Base-by-base conservation (phyloP, 2,797 vertebrate genomes). In the Chromis chromis region DNA sequence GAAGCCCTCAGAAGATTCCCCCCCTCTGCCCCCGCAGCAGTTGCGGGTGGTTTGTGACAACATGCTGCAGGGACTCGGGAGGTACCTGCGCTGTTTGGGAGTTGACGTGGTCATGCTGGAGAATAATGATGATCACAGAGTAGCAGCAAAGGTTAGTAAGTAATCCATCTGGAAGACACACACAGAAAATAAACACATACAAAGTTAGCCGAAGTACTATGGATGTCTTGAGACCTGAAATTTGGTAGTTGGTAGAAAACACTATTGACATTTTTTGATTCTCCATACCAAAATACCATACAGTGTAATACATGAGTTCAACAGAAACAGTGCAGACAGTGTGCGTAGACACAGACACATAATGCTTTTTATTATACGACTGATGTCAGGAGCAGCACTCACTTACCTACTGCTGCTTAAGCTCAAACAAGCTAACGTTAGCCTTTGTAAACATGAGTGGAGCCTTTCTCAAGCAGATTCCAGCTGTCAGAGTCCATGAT, bases 11-110 rank as follows among this genome's bases (percentile, higher is more conserved):
- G 73, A 79, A 65, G 33, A 1, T 40, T 5, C 13, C 72, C 53
- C 42, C 59, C 65, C 90, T 19, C 33, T 94, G 19, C 76, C 83
- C 0, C 94, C 94, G 0, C 88, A 78, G 77, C 90, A 97, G 82
- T 95, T 98, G 88, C 91, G 93, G 0, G 96, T 95, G 77, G 95
- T 97, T 67, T 97, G 97, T 31, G 96, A 97, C 87, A 97, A 94
- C 91, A 97, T 97, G 97, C 92, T 97, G 14, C 96, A 96, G 75
- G 97, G 96, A 24, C 94, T 97, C 0, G 97, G 96, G 0, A 92
- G 95, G 57, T 95, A 95, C 73, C 95, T 97, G 77, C 96, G 96
- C 78, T 95, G 96, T 79, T 91, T 98, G 5, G 96, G 96, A 0
- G 93, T 96, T 0, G 96, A 97, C 0, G 96, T 96, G 24, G 70